Conservation (phyloP, 2,113 vertebrate genomes). For the Cyanoliseus patagonus region DNA sequence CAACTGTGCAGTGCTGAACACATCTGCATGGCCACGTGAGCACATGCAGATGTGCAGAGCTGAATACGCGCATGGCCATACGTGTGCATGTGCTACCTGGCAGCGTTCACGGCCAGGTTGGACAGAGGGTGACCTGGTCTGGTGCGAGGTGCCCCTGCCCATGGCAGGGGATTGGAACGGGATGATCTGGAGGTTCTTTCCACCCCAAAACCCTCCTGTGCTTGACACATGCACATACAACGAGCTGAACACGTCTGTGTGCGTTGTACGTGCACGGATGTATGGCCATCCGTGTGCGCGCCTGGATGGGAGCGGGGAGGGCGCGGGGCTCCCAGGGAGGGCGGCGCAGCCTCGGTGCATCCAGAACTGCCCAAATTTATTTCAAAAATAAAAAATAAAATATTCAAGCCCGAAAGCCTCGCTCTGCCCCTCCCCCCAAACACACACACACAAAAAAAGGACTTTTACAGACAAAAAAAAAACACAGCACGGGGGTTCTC, state of each 20-base stretch:
- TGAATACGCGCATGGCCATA: rapidly evolving
- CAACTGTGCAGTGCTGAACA: background rate
- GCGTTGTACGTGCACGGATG: background rate
- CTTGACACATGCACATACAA: no score
- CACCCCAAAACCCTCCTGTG: background rate
- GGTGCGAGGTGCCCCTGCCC: background rate
- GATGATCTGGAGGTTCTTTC: background rate
- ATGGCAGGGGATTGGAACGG: background rate
- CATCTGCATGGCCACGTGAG: background rate
- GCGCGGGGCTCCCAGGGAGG: background rate
- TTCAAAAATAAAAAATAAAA: slow-evolving; percentile 61
- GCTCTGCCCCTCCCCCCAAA: background rate
- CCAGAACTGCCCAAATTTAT: slow-evolving; percentile 51
- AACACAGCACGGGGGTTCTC: slow-evolving; percentile 23
- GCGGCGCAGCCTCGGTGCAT: background rate
- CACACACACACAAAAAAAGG: background rate
- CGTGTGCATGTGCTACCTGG: rapidly evolving
- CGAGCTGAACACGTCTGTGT: rapidly evolving
- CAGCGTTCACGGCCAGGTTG: background rate
- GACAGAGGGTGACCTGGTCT: background rate
- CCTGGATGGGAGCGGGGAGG: no score
- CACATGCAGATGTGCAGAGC: rapidly evolving
- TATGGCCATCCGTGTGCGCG: rapidly evolving
- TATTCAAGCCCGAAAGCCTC: slow-evolving; percentile 26
- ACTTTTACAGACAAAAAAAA: slow-evolving; percentile 37